Conservation (phyloP, 2,797 vertebrate genomes). For the Rhincodon typus region DNA sequence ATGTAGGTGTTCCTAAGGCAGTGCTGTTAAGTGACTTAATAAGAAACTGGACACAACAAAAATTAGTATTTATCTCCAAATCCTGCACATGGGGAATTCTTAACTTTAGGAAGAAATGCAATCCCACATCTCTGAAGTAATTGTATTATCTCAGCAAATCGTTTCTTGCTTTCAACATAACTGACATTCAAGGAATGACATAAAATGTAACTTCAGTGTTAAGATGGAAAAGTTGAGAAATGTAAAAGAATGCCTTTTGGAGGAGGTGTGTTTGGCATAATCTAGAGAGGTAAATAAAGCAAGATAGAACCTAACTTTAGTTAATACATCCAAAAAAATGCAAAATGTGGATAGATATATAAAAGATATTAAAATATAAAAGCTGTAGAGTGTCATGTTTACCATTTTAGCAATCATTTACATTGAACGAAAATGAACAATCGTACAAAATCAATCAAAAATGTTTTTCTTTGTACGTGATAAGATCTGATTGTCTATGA, state of each 20-base stretch:
- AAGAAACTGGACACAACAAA: no score
- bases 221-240: background rate
- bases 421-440: background rate
- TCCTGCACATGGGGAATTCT: background rate
- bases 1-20: no score
- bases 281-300: background rate
- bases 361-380: background rate
- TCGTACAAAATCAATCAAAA: background rate
- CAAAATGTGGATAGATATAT: background rate
- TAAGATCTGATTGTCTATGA: background rate
- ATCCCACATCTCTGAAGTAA: no score
- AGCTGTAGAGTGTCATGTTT: background rate
- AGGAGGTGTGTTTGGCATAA: background rate
- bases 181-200: no score
- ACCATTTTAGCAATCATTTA: background rate
- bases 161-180: no score
- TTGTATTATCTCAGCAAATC: no score
- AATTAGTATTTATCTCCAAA: background rate
- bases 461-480: background rate
- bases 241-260: background rate
- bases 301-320: background rate
- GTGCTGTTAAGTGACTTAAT: no score
- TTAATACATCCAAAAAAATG: background rate
- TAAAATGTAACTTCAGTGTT: background rate
- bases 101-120: background rate